Percentiles rank a stretch among this genome's conserved stretches.
These are phyloP conservation scores for Spea bombifrons DNA, from an alignment of 2,113 vertebrate species.

Conservation along the genomic window DNA sequence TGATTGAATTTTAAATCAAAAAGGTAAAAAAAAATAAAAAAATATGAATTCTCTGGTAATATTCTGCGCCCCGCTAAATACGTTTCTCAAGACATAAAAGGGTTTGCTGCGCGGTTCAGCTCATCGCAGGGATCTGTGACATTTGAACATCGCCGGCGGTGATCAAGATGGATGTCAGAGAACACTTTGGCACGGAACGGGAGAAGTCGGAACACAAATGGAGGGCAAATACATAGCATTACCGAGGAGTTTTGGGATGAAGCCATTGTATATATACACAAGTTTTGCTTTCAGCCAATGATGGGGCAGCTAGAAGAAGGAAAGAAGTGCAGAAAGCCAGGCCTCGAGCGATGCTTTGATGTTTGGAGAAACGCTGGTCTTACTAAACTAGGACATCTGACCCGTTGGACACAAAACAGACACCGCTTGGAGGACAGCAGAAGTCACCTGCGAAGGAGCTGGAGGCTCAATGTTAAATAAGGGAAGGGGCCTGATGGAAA, in stretches of 20 bases:
- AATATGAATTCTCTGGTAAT: too few relatives aligned
- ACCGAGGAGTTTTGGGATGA: slow-evolving; percentile 5
- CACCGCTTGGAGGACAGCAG: background rate
- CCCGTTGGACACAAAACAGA: slow-evolving; percentile 25
- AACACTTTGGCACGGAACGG: too few relatives aligned
- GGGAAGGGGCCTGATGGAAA: too few relatives aligned
- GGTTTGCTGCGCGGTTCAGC: too few relatives aligned
- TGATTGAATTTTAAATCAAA: too few relatives aligned
- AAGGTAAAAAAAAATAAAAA: too few relatives aligned
- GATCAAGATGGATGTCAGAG: too few relatives aligned
- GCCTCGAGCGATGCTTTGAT: slow-evolving; percentile 5
- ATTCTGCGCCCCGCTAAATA: too few relatives aligned
- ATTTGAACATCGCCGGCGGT: too few relatives aligned
- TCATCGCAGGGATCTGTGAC: too few relatives aligned
- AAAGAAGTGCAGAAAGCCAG: slow-evolving; percentile 9
- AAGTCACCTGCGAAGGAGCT: background rate
- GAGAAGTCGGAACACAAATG: background rate
- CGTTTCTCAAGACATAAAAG: too few relatives aligned
- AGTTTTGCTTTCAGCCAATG: background rate
- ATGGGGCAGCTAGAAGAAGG: background rate
- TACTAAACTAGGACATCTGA: slow-evolving; percentile 30
- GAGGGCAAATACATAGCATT: background rate
- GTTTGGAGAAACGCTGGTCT: slow-evolving; percentile 5
- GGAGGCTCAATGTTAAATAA: background rate
- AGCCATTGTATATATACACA: slow-evolving; percentile 17